Percentiles rank a stretch among this genome's conserved stretches.
Evolutionary conservation across 2,888 invertebrate genomes (phyloP).

Genomic region (Synanthedon myopaeformis): DNA sequence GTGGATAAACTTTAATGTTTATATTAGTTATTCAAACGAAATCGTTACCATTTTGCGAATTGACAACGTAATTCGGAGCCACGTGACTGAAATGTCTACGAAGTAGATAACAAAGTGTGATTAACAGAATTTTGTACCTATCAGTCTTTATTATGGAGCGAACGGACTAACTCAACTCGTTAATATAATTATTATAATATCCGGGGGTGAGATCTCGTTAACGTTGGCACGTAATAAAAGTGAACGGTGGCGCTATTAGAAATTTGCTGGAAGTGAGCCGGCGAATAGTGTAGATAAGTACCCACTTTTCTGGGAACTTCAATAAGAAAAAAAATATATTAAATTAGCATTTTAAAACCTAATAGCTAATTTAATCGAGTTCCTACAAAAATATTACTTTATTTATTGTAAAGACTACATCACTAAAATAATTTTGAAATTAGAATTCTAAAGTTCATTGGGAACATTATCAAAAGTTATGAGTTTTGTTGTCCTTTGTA

Average conservation of each 20-base stretch:
- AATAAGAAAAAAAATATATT: neutral
- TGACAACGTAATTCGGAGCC: too few relatives aligned
- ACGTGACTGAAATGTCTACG: neutral
- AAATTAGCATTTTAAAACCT: neutral
- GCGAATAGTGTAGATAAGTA: neutral
- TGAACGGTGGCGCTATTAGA: slow-evolving; percentile 21
- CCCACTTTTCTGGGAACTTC: neutral
- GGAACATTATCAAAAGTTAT: too few relatives aligned
- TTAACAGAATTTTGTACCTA: neutral
- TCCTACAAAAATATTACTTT: too few relatives aligned
- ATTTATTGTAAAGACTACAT: too few relatives aligned
- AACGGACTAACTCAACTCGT: slow-evolving; percentile 25
- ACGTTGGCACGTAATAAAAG: slow-evolving; percentile 37
- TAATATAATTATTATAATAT: slow-evolving; percentile 39
- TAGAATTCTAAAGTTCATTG: too few relatives aligned
- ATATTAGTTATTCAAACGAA: too few relatives aligned
- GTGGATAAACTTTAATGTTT: too few relatives aligned
- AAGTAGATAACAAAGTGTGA: neutral
- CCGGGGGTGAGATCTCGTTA: slow-evolving; percentile 32
- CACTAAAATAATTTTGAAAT: too few relatives aligned
- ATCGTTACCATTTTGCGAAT: too few relatives aligned
- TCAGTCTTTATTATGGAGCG: slow-evolving; percentile 6
- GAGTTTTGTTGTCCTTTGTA: too few relatives aligned
- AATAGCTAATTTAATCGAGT: neutral
- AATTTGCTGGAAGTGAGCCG: slow-evolving; percentile 11